These are phyloP conservation scores for Psococerastis gibbosa DNA, from an alignment of 2,888 invertebrate species.

Conservation along the genomic window DNA sequence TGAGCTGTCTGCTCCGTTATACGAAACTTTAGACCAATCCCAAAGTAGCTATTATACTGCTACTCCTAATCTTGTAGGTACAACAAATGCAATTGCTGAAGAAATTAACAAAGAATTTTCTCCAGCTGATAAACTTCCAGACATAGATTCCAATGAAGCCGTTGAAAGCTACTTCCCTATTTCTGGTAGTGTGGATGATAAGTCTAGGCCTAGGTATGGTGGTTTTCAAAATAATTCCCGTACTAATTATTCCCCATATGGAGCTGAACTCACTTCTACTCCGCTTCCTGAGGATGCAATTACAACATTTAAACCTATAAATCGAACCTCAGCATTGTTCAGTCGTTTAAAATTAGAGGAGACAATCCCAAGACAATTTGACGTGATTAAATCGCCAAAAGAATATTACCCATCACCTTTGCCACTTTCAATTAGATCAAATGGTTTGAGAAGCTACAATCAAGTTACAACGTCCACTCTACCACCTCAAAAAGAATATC, in stretches of 20 bases:
- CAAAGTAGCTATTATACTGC: constrained; percentile 14
- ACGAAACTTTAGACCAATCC: constrained; percentile 16
- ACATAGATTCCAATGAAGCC: constrained; percentile 9
- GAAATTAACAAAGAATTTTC: constrained; percentile 30
- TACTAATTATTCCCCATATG: constrained; percentile 17
- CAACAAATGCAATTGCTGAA: constrained; percentile 26
- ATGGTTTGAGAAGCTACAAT: constrained; percentile 5
- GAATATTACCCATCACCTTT: not conserved
- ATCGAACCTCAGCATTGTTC: not conserved
- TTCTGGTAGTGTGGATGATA: constrained; percentile 19
- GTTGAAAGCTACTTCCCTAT: constrained; percentile 23
- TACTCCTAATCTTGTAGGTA: constrained; percentile 7
- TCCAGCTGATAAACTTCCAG: constrained; percentile 13
- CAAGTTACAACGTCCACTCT: constrained; percentile 1
- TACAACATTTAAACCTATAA: not conserved
- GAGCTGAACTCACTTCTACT: constrained; percentile 15
- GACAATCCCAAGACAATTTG: constrained; percentile 3
- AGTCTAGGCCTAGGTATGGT: constrained; percentile 21
- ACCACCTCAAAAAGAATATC: not conserved
- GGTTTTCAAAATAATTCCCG: constrained; percentile 21
- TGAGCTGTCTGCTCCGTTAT: constrained; percentile 12
- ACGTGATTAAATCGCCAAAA: not conserved
- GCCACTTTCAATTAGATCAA: not conserved
- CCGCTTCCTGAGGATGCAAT: not conserved
- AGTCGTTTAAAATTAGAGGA: not conserved